Evolutionary conservation across 2,113 vertebrate species (phyloP), one percentile per base, ranked within the genome.

Genomic region (human (Homo sapiens)): DNA sequence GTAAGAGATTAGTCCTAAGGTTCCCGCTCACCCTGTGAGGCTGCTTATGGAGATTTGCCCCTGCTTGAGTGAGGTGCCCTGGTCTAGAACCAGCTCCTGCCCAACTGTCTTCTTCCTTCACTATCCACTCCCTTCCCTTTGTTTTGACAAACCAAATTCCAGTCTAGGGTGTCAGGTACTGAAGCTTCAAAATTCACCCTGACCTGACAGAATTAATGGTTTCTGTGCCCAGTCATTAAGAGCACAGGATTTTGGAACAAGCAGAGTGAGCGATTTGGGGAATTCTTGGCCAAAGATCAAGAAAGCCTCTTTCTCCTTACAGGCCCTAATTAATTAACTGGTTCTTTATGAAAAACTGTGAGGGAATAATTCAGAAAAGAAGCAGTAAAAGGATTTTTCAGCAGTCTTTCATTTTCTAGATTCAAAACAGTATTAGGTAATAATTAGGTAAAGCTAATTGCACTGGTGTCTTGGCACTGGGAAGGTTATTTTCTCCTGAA

Each of bases 361-460:
- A 95, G 72, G 66, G 52, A 81, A 48, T 91, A 40, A 95, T 81
- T 95, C 27, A 73, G 59, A 92, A 18, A 92, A 76, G 35, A 66
- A 81, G 55, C 76, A 72, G 4, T 2, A 40, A 89, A 85, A 73
- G 81, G 76, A 48, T 83, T 80, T 95, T 87, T 84, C 75, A 76
- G 89, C 57, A 78, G 85, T 18, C 66, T n/a, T 86, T 59, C 86
- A 13, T 90, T 96, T 94, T 96, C 96, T 66, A 85, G 55, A 73
- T 20, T 68, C 72, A 38, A 87, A 90, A 82, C 79, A 80, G 43
- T 43, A 70, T 50, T 86, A 79, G 17, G 8, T 68, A 95, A 89
- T 73, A 93, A 97, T 40, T 76, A 89, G 66, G 85, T 30, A 22
- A 92, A 92, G 64, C 2, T 10, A 80, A 90, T 8, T 72, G 43